phyloP scores from a whole-genome alignment of 2,113 vertebrate genomes.

The Aviceda subcristata region DNA sequence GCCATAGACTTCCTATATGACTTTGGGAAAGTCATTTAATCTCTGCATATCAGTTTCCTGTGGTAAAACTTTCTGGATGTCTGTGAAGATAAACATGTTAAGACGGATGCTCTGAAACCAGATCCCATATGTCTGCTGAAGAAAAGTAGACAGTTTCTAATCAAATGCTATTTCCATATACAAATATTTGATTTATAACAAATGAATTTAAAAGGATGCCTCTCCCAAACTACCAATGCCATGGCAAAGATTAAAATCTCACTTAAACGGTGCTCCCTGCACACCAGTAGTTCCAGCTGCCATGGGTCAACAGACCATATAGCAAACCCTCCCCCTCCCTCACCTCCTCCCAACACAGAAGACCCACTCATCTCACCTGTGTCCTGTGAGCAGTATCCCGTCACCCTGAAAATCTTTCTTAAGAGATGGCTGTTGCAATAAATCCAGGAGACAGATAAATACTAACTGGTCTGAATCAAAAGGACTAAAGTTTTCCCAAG shows the following conservation, averaged over 20 bases:
- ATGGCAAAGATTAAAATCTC: neutral
- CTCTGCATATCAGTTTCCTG: neutral
- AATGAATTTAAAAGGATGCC: neutral
- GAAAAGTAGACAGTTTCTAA: neutral
- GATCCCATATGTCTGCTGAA: neutral
- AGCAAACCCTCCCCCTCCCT: neutral
- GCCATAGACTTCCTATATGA: neutral
- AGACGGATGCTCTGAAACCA: neutral
- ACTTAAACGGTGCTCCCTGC: rapidly evolving
- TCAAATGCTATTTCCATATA: neutral
- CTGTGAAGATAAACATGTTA: constrained; percentile 1
- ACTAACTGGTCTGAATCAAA: neutral
- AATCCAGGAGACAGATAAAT: neutral
- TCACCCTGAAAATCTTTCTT: neutral
- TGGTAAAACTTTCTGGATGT: constrained; percentile 9
- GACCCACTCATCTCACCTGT: neutral
- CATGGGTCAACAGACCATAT: neutral
- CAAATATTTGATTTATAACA: neutral
- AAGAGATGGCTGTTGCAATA: neutral
- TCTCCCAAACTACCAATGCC: neutral
- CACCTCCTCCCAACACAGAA: neutral
- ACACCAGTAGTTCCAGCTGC: neutral
- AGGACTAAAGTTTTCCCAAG: neutral
- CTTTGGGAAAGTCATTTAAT: neutral
- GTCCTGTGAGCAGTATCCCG: neutral